Base-by-base conservation (phyloP, 2,888 invertebrate genomes). In the Epistrophella euchroma region DNA sequence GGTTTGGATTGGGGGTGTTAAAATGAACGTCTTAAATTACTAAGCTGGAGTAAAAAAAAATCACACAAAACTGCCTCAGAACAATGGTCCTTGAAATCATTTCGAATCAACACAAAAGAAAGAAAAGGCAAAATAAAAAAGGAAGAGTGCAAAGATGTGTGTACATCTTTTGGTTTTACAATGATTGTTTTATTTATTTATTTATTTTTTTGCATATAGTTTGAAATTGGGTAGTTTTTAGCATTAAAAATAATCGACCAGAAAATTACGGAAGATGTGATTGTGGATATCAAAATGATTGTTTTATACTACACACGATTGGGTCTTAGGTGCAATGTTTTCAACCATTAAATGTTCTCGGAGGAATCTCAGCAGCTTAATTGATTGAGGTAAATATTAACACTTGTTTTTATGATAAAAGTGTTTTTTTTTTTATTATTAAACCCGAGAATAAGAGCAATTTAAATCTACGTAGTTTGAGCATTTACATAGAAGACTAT, bases 261-360 rank as follows among this genome's bases (percentile, higher is more conserved):
- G 62, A 80, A 85, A 80, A 77, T 80, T 77, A 35, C 85, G 85
- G 73, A 85, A 73, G 76, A 85, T 62, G 80, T 71, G 60, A 76
- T 73, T 76, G 64, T 22, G 68, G 19, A 25, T 32, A 55, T 55
- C 15, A 28, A 32, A 50, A 62, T 66, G 17, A 72, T 76, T 85
- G 60, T 66, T 50, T 56, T 58, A 64, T 15, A 10, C 2, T 2
- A 10, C 5, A 17, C 47, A 6, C 37, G 68, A 25, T 55, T 68
- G 68, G 15, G 11, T 52, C 35, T 35, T 32, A 32, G 43, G 32
- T 47, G 32, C 19, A 17, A 32, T 11, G n/a, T 5, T 45, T 64
- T 64, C 50, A 73, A n/a, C 60, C 47, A 43, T 73, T 37, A 45
- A 45, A 37, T 47, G 58, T 47, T 47, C 13, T 10, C 4, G 15